Base-by-base conservation (phyloP, 1,140 invertebrate species). In the Lordiphosa stackelbergi region DNA sequence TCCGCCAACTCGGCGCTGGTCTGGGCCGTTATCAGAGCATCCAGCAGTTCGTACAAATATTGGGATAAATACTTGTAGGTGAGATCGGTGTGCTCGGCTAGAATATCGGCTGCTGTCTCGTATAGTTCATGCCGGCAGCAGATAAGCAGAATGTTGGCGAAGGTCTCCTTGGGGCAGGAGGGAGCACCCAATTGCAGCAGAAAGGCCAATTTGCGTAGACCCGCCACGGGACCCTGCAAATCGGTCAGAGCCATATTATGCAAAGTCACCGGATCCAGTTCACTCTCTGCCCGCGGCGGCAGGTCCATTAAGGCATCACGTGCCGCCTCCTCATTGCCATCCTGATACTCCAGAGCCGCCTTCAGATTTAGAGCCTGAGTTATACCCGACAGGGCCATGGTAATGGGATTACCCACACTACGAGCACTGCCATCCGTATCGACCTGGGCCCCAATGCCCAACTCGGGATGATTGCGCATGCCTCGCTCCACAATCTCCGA, bases 291-390 rank as follows among this genome's bases (percentile, higher is more conserved):
- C 64, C 95, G 89, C 0, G 98, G 98, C 19, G 98, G 98, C 95
- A 99, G 98, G 88, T 99, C 98, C 0, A 96, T 96, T 41, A 99
- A 88, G 0, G 98, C 97, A 89, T 99, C 97, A 85, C 93, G 91
- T 7, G 98, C 96, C 0, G 64, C 81, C 88, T 91, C 91, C 94
- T 95, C 91, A 88, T 99, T 98, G 89, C 98, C 98, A 16, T 97
- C 90, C 86, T 98, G 95, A 89, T 97, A 99, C 89, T 99, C 97
- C 70, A 99, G 97, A 3, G 98, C 98, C 11, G 97, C 97, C 90
- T 99, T 99, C 0, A 99, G 90, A 89, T 99, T 99, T 81, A 99
- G 98, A 0, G 98, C 97, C 90, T 99, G 98, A 10, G 99, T 96
- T 2, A 99, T 89, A 31, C 97, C 97, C 13, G 98, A 98, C 88